phyloP scores from a whole-genome alignment of 2,888 invertebrate genomes.

The Andrena flavipes region DNA sequence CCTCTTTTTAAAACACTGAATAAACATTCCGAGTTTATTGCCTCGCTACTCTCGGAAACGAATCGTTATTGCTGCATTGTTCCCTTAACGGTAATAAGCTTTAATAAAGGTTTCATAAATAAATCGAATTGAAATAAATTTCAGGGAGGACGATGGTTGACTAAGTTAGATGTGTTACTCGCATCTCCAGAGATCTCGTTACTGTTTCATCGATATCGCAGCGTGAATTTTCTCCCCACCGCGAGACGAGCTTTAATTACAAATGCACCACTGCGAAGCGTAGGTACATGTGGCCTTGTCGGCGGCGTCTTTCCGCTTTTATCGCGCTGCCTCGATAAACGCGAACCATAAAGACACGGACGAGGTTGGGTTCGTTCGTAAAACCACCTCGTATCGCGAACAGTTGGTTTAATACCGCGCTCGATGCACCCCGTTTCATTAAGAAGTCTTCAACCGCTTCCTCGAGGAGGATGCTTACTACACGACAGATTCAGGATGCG shows the following conservation, averaged over 20 bases:
- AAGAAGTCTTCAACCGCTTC: slow-evolving; percentile 24
- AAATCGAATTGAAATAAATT: background rate
- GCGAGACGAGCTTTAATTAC: slow-evolving; percentile 51
- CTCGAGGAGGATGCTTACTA: background rate
- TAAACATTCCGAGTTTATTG: background rate
- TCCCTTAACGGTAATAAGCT: background rate
- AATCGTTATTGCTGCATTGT: slow-evolving; percentile 19
- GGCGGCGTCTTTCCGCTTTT: slow-evolving; percentile 50
- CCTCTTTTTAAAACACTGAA: background rate
- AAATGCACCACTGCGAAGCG: slow-evolving; percentile 27
- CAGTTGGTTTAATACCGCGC: slow-evolving; percentile 52
- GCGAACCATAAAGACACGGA: slow-evolving; percentile 45
- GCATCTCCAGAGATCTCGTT: background rate
- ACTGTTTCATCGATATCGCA: background rate
- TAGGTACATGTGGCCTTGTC: slow-evolving; percentile 8
- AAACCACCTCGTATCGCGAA: slow-evolving; percentile 62
- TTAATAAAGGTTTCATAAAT: slow-evolving; percentile 3
- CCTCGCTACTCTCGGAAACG: background rate
- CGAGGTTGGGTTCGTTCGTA: slow-evolving; percentile 34
- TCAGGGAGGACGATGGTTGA: background rate
- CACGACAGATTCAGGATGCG: background rate
- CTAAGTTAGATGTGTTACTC: background rate
- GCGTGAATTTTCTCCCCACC: background rate
- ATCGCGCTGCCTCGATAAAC: slow-evolving; percentile 51
- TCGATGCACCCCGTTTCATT: slow-evolving; percentile 61